These are phyloP conservation scores for Medauroidea extradentata DNA, from an alignment of 1,140 invertebrate species.

Conservation along the genomic window DNA sequence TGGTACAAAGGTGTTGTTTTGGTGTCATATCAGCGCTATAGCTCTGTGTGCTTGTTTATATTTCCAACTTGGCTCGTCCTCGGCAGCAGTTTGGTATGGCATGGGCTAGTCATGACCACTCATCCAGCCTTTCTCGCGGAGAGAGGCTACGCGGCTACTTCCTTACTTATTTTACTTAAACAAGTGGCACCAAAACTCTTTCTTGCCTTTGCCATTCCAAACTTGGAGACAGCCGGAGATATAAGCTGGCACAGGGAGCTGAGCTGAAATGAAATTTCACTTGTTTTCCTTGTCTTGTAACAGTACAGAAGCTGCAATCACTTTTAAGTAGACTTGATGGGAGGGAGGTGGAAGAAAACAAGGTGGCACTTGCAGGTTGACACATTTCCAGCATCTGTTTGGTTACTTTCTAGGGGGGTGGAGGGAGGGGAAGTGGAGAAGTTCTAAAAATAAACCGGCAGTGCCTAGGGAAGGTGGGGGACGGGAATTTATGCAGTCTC, in stretches of 20 bases:
- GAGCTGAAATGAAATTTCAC: conserved; percentile 3
- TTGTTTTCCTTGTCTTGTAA: neutral
- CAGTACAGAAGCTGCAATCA: too few species aligned
- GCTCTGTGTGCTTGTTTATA: conserved; percentile 56
- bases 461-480: too few species aligned
- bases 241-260: conserved; percentile 53
- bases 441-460: too few species aligned
- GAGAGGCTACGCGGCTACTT: neutral
- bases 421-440: too few species aligned
- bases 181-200: conserved; percentile 65
- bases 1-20: conserved; percentile 55
- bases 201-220: conserved; percentile 56
- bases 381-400: too few species aligned
- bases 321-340: too few species aligned
- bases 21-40: conserved; percentile 48
- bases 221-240: conserved; percentile 53
- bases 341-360: too few species aligned
- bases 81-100: conserved; percentile 52
- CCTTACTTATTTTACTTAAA: neutral
- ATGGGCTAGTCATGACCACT: conserved; percentile 33
- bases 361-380: too few species aligned
- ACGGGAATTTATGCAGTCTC: too few species aligned
- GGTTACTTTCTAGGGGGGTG: too few species aligned
- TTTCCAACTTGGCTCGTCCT: conserved; percentile 32
- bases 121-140: neutral